These are phyloP conservation scores for Oceanodroma tethys DNA, from an alignment of 2,113 vertebrate genomes.

Conservation along the genomic window DNA sequence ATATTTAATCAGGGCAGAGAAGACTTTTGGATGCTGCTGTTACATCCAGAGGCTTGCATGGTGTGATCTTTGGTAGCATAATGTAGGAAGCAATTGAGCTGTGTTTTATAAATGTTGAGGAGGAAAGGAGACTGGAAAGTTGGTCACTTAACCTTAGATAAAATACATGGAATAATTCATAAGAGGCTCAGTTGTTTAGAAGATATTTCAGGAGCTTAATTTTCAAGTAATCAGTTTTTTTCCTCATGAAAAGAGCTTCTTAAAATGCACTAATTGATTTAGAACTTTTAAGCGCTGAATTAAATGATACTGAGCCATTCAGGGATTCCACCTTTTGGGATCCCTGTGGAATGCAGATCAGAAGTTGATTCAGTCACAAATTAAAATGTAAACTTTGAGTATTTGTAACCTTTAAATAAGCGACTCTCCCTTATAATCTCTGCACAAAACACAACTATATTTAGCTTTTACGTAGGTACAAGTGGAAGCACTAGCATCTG, in stretches of 20 bases:
- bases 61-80: not conserved
- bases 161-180: not conserved
- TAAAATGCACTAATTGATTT: not conserved
- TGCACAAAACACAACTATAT: not conserved
- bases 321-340: not conserved
- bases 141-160: not conserved
- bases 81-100: not conserved
- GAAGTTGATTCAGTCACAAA: not conserved
- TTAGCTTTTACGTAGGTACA: not conserved
- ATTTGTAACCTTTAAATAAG: not conserved
- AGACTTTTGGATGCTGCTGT: not conserved
- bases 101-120: not conserved
- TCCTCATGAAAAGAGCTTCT: not conserved
- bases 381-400: not conserved
- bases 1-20: not conserved
- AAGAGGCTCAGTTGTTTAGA: not conserved
- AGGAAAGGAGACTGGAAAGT: not conserved
- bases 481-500: not conserved
- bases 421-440: not conserved
- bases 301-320: not conserved
- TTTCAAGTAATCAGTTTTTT: not conserved
- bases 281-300: not conserved
- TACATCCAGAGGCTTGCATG: not conserved
- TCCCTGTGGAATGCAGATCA: not conserved
- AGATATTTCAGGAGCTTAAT: not conserved